phyloP scores from a whole-genome alignment of 2,888 invertebrate genomes.

The Argyresthia goedartella region DNA sequence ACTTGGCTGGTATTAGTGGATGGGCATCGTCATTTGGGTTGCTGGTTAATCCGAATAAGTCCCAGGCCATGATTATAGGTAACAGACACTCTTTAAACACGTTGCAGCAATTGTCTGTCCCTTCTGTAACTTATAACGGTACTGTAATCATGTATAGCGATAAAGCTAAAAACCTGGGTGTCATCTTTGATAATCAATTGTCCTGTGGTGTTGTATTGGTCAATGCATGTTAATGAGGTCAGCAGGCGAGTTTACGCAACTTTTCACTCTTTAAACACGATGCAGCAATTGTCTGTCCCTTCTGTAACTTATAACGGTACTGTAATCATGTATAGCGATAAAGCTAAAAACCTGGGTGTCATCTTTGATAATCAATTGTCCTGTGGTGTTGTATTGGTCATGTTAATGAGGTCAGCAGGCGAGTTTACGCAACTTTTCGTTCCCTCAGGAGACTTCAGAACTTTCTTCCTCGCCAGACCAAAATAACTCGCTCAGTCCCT shows the following conservation, averaged over 20 bases:
- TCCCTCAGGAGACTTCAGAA: constrained; percentile 2
- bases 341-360: constrained; percentile 1
- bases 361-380: background rate
- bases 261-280: background rate
- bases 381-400: background rate
- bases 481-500: constrained; percentile 1
- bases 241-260: background rate
- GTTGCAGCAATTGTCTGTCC: background rate
- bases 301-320: too few species aligned
- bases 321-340: too few species aligned
- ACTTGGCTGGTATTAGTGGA: background rate
- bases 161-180: background rate
- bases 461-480: background rate
- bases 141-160: too few species aligned
- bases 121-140: too few species aligned
- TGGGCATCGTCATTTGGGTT: background rate
- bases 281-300: background rate
- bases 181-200: background rate
- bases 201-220: background rate
- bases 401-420: background rate
- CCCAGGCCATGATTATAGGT: background rate
- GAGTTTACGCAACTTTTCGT: background rate
- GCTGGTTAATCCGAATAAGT: background rate
- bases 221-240: constrained; percentile 1
- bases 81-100: background rate